Conservation (phyloP, 2,113 vertebrate genomes). For the Macaca mulatta region DNA sequence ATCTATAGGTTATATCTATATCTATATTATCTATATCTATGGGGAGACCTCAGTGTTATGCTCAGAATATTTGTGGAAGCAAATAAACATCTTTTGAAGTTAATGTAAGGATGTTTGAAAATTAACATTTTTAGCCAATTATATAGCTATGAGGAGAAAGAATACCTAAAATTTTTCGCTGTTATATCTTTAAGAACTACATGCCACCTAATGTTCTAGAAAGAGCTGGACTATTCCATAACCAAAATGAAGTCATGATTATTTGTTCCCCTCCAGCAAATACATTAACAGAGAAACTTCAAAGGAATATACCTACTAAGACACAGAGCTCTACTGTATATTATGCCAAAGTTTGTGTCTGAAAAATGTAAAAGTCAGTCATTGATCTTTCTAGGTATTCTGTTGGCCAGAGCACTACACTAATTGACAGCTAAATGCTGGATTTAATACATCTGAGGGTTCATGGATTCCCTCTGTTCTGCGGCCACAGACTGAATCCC, state of each 20-base stretch:
- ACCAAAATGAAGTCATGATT: background rate
- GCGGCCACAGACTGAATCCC: slow-evolving; percentile 6
- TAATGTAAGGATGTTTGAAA: background rate
- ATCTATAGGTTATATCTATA: background rate
- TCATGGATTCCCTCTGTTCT: slow-evolving; percentile 24
- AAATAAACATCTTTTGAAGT: background rate
- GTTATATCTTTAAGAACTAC: background rate
- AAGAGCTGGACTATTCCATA: background rate
- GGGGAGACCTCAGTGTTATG: background rate
- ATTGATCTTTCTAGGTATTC: background rate
- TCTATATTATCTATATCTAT: background rate
- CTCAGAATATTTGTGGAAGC: background rate
- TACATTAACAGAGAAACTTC: background rate
- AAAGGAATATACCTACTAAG: background rate
- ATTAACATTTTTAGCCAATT: background rate
- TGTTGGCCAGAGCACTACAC: background rate
- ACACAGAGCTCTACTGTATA: background rate
- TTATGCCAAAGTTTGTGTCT: background rate
- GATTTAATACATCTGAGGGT: background rate
- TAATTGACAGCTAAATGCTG: slow-evolving; percentile 42
- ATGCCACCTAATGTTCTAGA: background rate
- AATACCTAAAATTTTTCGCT: background rate
- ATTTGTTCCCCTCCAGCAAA: background rate
- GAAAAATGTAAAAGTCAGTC: slow-evolving; percentile 26
- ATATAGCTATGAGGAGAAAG: background rate